Conservation (phyloP, 2,888 invertebrate species). For the Nycteola revayana region DNA sequence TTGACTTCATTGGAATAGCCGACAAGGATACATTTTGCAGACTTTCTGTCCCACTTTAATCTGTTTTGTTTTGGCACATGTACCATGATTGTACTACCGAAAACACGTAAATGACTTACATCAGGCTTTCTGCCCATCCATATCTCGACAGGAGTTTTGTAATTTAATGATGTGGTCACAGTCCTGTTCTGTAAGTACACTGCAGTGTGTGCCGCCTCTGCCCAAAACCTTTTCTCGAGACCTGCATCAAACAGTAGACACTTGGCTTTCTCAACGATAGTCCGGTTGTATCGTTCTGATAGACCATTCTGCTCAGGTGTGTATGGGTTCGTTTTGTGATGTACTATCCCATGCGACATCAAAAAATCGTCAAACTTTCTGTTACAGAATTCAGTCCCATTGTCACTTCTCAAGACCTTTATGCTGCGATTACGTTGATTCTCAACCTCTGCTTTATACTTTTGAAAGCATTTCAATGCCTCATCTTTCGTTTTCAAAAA, state of each 20-base stretch:
- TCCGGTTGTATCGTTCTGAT: conserved; percentile 17
- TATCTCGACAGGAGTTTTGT: conserved; percentile 5
- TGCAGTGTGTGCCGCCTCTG: conserved; percentile 11
- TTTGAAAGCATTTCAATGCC: conserved; percentile 9
- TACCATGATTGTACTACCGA: conserved; percentile 21
- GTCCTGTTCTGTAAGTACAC: conserved; percentile 13
- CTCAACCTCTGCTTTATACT: conserved; percentile 8
- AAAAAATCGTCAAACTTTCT: conserved; percentile 9
- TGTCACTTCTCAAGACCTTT: conserved; percentile 13
- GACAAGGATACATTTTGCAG: conserved; percentile 21
- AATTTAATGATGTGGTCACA: background rate
- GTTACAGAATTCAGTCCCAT: conserved; percentile 12
- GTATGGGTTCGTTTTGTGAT: conserved; percentile 5
- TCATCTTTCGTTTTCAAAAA: conserved; percentile 8
- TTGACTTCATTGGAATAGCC: conserved; percentile 26
- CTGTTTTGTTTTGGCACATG: conserved; percentile 25
- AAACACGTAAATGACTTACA: conserved; percentile 19
- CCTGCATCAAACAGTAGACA: conserved; percentile 11
- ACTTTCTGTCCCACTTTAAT: conserved; percentile 28
- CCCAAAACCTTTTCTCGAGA: conserved; percentile 10
- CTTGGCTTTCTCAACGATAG: conserved; percentile 13
- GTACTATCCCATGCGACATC: conserved; percentile 9
- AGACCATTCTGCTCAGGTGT: conserved; percentile 8
- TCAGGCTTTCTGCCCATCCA: conserved; percentile 17
- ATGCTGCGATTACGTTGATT: conserved; percentile 7